These are phyloP conservation scores for Pandemis heparana DNA, from an alignment of 2,888 invertebrate species.

Conservation along the genomic window DNA sequence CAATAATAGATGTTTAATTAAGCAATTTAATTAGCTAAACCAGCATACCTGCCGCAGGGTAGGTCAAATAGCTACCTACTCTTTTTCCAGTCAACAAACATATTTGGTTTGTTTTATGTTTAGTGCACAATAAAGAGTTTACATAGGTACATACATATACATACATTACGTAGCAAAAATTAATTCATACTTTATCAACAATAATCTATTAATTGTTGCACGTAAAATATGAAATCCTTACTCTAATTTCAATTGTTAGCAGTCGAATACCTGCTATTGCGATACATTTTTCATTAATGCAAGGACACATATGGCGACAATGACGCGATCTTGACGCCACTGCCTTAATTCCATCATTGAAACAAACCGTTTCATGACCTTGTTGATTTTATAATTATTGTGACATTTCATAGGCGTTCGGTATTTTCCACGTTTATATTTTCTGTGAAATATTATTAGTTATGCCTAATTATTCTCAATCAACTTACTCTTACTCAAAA, in stretches of 20 bases:
- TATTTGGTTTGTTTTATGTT: no score
- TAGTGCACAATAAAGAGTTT: no score
- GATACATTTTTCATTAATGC: slow-evolving; percentile 51
- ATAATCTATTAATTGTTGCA: neutral
- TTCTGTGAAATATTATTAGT: slow-evolving; percentile 40
- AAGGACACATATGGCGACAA: slow-evolving; percentile 75
- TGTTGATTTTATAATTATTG: slow-evolving; percentile 59
- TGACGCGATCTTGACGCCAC: slow-evolving; percentile 54
- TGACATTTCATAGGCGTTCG: slow-evolving; percentile 14
- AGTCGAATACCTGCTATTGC: slow-evolving; percentile 18
- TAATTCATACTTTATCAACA: neutral
- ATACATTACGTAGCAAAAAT: neutral
- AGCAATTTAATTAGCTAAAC: neutral
- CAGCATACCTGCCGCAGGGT: neutral
- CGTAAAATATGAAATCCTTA: neutral
- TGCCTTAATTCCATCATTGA: slow-evolving; percentile 53
- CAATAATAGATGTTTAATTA: neutral
- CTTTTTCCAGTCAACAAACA: neutral
- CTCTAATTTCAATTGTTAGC: slow-evolving; percentile 11
- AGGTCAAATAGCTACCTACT: neutral
- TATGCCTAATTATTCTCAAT: slow-evolving; percentile 65
- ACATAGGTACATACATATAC: no score
- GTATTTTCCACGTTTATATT: neutral
- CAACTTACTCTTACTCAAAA: slow-evolving; percentile 79
- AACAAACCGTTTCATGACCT: slow-evolving; percentile 64